Evolutionary conservation across 2,797 vertebrate species (phyloP), one percentile per base, ranked within the genome.

Genomic region (Rhinatrema bivittatum): DNA sequence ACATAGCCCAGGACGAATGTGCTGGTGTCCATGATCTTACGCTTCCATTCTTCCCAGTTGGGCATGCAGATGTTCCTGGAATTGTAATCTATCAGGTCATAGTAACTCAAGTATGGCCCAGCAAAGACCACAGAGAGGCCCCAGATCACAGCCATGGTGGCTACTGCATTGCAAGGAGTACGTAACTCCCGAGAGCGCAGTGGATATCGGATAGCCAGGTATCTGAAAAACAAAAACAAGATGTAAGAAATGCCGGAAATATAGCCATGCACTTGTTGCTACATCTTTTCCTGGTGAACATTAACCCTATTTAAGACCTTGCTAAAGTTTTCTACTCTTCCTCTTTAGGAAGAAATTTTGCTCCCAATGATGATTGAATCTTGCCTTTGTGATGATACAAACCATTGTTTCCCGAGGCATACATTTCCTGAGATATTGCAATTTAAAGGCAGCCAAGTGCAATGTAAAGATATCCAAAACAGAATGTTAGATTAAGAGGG

Each of bases 91-190:
- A 89, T 82, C 32, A 91, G 69, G 67, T 90, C 82, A 1, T 90
- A 91, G 65, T 91, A 91, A 70, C 87, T 91, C 46, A 92, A 69
- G 36, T 92, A 93, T 1, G 90, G 89, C 12, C 87, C 88, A 0
- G 88, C 86, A 4, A 91, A 93, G 22, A 91, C 53, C 29, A 88
- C 58, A 0, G 89, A 90, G 7, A 91, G 83, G 9, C 86, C 85
- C 90, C 91, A 92, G 62, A 93, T 92, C 40, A 88, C 72, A 39
- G 82, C 86, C 81, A 89, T 88, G 41, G 88, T 81, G 2, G 83
- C 81, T 9, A 87, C 73, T 0, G 89, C 82, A 1, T 90, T 89
- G 46, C 76, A 87, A 1, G 87, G 87, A 0, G 88, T 92, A 7
- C 87, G 64, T 8, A 91, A 62, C 60, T 92, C 89, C 42, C 87